Evolutionary conservation across 2,797 vertebrate species (phyloP).

Genomic region (Cuculus canorus): DNA sequence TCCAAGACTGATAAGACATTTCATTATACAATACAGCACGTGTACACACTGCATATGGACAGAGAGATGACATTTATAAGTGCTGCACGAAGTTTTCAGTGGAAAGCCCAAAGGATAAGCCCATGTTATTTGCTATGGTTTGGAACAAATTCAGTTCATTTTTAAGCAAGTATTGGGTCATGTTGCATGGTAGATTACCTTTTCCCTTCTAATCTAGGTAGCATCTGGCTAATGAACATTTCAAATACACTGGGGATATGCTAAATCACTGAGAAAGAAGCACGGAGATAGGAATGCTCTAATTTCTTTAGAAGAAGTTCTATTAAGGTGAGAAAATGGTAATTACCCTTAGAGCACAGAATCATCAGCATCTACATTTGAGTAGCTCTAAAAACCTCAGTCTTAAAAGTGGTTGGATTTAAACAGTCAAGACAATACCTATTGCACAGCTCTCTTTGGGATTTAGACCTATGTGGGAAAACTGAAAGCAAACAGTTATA

Average conservation of each 20-base stretch:
- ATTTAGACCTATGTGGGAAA: not conserved
- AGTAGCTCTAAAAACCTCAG: not conserved
- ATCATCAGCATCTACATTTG: not conserved
- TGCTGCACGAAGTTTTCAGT: not conserved
- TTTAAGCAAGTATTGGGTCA: conserved; percentile 32
- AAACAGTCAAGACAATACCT: not conserved
- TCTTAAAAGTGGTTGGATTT: not conserved
- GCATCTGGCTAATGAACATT: conserved; percentile 65
- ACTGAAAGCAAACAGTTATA: not conserved
- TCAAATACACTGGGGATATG: conserved; percentile 22
- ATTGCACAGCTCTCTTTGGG: not conserved
- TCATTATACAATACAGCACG: conserved; percentile 17
- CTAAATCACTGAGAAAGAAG: conserved; percentile 18
- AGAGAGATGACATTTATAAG: conserved; percentile 4
- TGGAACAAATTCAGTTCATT: conserved; percentile 33
- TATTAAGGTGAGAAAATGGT: conserved; percentile 39
- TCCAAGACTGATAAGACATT: not conserved
- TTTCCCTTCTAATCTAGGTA: conserved; percentile 51
- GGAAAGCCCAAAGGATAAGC: conserved; percentile 33
- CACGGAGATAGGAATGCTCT: not conserved
- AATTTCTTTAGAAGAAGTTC: conserved; percentile 37
- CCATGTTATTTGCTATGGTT: conserved; percentile 18
- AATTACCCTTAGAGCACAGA: conserved; percentile 25
- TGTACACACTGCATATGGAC: not conserved
- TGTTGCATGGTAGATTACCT: conserved; percentile 36